Percentiles rank a stretch among this genome's conserved stretches.
Evolutionary conservation across 2,888 invertebrate species (phyloP).

Genomic region (Lithophane socia): DNA sequence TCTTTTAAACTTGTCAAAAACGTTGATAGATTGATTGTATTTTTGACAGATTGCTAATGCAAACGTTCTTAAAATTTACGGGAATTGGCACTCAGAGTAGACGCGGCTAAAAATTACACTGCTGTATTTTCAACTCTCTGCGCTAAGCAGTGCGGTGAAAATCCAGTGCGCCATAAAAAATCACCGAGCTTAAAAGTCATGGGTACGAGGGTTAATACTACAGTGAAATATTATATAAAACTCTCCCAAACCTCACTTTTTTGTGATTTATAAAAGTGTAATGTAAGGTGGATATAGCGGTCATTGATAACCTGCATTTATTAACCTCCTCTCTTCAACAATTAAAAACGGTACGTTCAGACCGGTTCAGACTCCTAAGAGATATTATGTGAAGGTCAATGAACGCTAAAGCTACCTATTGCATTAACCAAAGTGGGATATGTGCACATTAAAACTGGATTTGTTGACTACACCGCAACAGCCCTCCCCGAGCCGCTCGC

Average conservation of each 20-base stretch:
- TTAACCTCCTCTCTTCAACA: too few species aligned
- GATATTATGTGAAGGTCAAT: background rate
- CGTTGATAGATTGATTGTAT: too few species aligned
- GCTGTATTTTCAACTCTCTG: background rate
- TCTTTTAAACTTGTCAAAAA: too few species aligned
- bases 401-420: background rate
- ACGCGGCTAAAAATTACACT: background rate
- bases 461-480: slow-evolving; percentile 9
- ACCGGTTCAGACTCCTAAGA: background rate
- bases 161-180: background rate
- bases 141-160: too few species aligned
- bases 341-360: background rate
- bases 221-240: background rate
- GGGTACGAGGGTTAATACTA: background rate
- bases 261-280: background rate
- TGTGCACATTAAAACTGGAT: slow-evolving; percentile 26
- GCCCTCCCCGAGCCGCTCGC: slow-evolving; percentile 11
- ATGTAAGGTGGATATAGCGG: too few species aligned
- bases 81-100: background rate
- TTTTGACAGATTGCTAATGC: too few species aligned
- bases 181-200: background rate
- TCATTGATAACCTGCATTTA: background rate
- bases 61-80: too few species aligned
- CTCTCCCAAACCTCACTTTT: background rate
- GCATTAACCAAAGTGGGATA: background rate